Percentiles rank a stretch among this genome's conserved stretches.
phyloP scores from a whole-genome alignment of 2,113 vertebrate genomes.

The Dicentrarchus labrax region DNA sequence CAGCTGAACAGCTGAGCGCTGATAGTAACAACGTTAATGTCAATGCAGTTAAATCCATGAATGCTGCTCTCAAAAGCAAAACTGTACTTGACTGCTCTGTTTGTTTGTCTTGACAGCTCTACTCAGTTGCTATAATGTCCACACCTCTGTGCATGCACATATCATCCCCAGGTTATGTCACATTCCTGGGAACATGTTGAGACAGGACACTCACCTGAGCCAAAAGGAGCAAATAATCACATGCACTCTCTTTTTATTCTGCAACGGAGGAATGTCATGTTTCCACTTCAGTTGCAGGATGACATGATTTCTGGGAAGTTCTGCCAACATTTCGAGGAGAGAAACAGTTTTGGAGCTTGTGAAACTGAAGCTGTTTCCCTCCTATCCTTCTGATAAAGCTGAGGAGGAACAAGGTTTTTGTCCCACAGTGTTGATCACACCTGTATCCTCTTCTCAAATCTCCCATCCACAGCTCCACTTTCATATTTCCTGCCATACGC shows the following conservation, averaged over 20 bases:
- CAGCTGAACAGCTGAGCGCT: constrained; percentile 22
- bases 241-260: constrained; percentile 10
- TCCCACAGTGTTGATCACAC: neutral
- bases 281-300: constrained; percentile 17
- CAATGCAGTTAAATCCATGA: neutral
- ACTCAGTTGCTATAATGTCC: neutral
- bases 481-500: constrained; percentile 2
- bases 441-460: constrained; percentile 34
- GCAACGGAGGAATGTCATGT: constrained; percentile 19
- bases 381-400: neutral
- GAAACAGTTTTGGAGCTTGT: neutral
- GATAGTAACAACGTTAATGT: constrained; percentile 18
- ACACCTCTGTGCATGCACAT: constrained; percentile 1
- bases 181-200: constrained; percentile 76
- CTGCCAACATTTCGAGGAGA: neutral
- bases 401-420: neutral
- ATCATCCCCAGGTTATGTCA: constrained; percentile 58
- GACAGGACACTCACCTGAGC: constrained; percentile 49
- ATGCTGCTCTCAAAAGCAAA: neutral
- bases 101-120: neutral
- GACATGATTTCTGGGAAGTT: neutral
- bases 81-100: neutral
- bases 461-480: constrained; percentile 1
- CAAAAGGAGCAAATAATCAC: constrained; percentile 6
- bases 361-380: neutral